Evolutionary conservation across 2,888 invertebrate genomes (phyloP), one percentile per base, ranked within the genome.

Genomic region (Agonopterix alstromeriana): DNA sequence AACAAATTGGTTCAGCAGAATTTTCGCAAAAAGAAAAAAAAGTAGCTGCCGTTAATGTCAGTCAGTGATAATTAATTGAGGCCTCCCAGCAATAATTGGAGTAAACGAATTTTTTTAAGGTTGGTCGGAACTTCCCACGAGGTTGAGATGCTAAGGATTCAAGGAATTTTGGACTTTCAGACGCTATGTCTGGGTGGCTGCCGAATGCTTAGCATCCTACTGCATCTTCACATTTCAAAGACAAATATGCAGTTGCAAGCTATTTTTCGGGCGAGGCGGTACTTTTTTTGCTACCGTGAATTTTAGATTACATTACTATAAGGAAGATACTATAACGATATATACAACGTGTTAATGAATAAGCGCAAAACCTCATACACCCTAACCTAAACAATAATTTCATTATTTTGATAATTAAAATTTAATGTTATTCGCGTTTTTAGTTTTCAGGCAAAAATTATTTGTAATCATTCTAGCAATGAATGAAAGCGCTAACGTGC

Each of bases 51-150:
- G 57, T 77, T 74, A 77, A 77, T 70, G 78, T 73, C 75, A 67
- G 67, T 63, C 53, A 55, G 53, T 53, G 52, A 65, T 74, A 77
- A 82, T 78, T 79, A 79, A 82, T 80, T 70, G 67, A 67, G 73
- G 67, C 73, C 79, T 67, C 74, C 74, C 73, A 64, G 74, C 67
- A 61, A 73, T 72, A 76, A 77, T 74, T 73, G 64, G 69, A 56
- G 57, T 67, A 73, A 77, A 73, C 70, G 69, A 73, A 58, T 57
- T 51, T 52, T 40, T 14, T 38, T 38, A 43, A 43, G 17, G 47
- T 27, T 27, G 27, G 5, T 27, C 27, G 59, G 55, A 58, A 58
- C 63, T 80, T 80, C 80, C 77, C 77, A 79, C 76, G 77, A 53
- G 38, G 45, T 43, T 47, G 57, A 54, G 63, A 67, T 61, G 60